Evolutionary conservation across 2,113 vertebrate genomes (phyloP).

Genomic region (Microtus richardsoni): DNA sequence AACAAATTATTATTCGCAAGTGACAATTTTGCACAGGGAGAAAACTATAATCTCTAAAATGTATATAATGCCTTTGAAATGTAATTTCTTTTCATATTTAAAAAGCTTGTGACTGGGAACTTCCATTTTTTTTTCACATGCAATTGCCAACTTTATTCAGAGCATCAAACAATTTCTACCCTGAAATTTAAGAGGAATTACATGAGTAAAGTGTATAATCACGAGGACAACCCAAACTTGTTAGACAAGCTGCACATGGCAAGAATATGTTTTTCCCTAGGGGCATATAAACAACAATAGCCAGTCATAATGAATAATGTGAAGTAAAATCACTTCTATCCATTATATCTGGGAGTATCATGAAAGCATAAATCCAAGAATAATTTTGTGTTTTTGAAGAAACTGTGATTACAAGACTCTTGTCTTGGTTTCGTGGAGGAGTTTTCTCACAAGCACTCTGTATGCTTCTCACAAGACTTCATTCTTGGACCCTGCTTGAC

Average conservation of each 20-base stretch:
- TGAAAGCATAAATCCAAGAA: not conserved
- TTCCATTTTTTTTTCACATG: not conserved
- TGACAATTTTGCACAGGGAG: not conserved
- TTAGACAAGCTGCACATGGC: not conserved
- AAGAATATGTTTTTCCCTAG: not conserved
- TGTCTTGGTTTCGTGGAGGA: not conserved
- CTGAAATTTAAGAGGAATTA: not conserved
- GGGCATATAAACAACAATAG: not conserved
- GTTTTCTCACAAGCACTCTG: not conserved
- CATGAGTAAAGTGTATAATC: not conserved
- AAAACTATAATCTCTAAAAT: not conserved
- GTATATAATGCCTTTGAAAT: not conserved
- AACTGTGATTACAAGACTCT: too few species aligned
- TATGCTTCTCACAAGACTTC: too few species aligned
- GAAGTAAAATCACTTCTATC: not conserved
- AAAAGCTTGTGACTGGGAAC: not conserved
- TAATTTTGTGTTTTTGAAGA: not conserved
- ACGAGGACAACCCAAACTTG: not conserved
- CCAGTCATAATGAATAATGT: not conserved
- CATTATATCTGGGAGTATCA: not conserved
- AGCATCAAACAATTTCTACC: not conserved
- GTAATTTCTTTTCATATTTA: not conserved
- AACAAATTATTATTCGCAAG: slow-evolving; percentile 2
- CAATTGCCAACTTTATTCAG: not conserved
- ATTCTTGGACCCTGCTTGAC: not conserved